A percentile compares a stretch with the other conserved stretches of the same genome.
Conservation (phyloP, 2,888 invertebrate species). For the Tipula unca region DNA sequence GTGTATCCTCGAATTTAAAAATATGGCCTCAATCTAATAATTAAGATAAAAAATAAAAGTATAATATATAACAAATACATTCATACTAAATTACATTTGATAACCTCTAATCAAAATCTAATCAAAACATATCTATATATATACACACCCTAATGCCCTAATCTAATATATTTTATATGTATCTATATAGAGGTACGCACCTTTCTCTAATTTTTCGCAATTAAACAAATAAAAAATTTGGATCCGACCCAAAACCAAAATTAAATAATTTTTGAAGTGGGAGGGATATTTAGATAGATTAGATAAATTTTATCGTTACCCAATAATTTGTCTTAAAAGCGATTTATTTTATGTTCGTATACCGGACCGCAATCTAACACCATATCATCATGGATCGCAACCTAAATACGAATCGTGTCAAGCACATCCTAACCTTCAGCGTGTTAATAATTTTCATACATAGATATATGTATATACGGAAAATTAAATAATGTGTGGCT, state of each 20-base stretch:
- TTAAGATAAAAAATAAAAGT: background rate
- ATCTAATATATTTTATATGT: background rate
- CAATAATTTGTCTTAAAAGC: background rate
- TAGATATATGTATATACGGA: background rate
- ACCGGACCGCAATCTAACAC: background rate
- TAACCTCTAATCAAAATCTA: background rate
- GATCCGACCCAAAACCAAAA: background rate
- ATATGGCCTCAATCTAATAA: background rate
- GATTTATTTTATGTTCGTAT: too few species aligned
- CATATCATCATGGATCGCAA: background rate
- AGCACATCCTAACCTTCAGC: background rate
- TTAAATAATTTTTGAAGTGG: background rate
- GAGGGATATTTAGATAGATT: conserved; percentile 8
- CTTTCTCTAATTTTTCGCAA: background rate
- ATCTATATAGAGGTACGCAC: background rate
- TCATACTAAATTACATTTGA: background rate
- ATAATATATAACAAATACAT: background rate
- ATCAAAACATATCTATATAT: background rate
- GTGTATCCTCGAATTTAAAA: background rate
- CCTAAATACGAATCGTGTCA: background rate
- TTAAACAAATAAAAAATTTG: background rate
- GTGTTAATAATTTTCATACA: background rate
- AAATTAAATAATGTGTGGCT: background rate
- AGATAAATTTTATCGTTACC: background rate
- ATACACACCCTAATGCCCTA: background rate